Conservation (phyloP, 2,797 vertebrate genomes). For the Petrocephalus schoutedeni region DNA sequence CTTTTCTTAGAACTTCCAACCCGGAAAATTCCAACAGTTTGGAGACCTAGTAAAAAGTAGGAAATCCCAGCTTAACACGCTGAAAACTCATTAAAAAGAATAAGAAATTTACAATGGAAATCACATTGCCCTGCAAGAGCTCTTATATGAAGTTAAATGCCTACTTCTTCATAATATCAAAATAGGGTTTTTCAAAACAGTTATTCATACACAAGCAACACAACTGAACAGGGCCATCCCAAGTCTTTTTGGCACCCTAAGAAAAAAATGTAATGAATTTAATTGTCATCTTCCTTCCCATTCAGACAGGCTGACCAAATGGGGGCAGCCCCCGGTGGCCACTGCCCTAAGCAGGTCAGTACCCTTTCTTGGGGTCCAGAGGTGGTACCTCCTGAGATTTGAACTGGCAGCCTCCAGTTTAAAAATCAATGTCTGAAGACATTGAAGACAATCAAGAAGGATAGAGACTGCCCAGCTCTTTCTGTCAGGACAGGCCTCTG, state of each 20-base stretch:
- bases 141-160: neutral
- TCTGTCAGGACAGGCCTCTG: neutral
- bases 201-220: neutral
- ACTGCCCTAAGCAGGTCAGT: neutral
- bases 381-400: neutral
- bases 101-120: neutral
- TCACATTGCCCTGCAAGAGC: neutral
- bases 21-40: slow-evolving; percentile 95
- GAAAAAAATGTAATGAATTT: neutral
- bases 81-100: neutral
- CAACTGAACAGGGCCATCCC: neutral
- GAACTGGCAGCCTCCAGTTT: neutral
- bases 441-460: neutral
- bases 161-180: neutral
- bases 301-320: neutral
- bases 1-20: slow-evolving; percentile 97
- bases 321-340: neutral
- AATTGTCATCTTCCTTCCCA: neutral
- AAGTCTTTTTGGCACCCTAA: neutral
- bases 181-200: neutral
- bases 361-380: neutral
- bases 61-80: neutral
- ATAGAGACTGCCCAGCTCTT: neutral
- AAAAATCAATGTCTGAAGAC: neutral
- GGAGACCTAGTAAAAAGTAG: slow-evolving; percentile 68